Conservation (phyloP, 2,797 vertebrate genomes). For the Myotis vivesi region DNA sequence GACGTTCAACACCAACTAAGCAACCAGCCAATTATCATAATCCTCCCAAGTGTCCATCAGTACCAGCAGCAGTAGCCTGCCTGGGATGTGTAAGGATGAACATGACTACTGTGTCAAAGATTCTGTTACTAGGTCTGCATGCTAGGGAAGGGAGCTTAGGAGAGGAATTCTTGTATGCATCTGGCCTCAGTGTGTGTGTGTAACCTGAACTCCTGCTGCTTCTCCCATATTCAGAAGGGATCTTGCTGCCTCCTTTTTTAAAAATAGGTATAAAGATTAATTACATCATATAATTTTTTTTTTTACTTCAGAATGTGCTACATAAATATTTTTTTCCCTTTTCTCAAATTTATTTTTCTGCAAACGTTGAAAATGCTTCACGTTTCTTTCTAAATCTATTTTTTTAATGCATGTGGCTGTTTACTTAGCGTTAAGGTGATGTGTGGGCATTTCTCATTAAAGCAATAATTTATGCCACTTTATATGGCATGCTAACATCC, state of each 20-base stretch:
- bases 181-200: no score
- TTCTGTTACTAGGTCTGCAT: not conserved
- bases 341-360: conserved; percentile 33
- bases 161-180: not conserved
- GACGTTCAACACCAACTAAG: not conserved
- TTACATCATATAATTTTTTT: not conserved
- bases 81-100: not conserved
- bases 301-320: not conserved
- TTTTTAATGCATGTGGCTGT: not conserved
- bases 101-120: not conserved
- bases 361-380: not conserved
- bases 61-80: not conserved
- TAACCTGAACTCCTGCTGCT: not conserved
- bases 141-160: not conserved
- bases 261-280: conserved; percentile 14
- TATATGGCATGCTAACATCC: conserved; percentile 57
- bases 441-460: conserved; percentile 43
- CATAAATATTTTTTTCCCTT: not conserved
- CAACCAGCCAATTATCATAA: not conserved
- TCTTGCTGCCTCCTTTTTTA: not conserved
- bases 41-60: not conserved
- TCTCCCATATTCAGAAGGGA: not conserved
- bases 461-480: conserved; percentile 55
- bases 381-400: conserved; percentile 19
- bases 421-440: conserved; percentile 48